phyloP scores from a whole-genome alignment of 2,888 invertebrate species.

The Acrobasis consociella region DNA sequence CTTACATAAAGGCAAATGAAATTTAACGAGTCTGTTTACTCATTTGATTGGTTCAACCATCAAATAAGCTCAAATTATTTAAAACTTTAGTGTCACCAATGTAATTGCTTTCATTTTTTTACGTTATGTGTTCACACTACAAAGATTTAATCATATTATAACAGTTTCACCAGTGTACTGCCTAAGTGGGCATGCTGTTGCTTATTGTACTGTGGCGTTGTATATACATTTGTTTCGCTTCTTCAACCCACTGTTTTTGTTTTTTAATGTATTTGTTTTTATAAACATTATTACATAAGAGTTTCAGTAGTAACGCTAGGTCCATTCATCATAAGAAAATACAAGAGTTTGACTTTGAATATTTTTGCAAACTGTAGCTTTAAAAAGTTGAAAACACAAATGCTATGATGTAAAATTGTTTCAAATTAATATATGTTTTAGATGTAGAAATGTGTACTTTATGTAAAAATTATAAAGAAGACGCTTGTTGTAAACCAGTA shows the following conservation, averaged over 20 bases:
- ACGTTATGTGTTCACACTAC: slow-evolving; percentile 48
- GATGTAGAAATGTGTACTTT: slow-evolving; percentile 46
- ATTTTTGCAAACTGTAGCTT: slow-evolving; percentile 63
- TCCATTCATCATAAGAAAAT: slow-evolving; percentile 70
- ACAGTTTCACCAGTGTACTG: slow-evolving; percentile 60
- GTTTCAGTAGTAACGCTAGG: slow-evolving; percentile 66
- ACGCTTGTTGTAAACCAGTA: slow-evolving; percentile 52
- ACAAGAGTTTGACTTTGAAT: slow-evolving; percentile 82
- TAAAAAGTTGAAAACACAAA: slow-evolving; percentile 52
- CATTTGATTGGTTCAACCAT: slow-evolving; percentile 29
- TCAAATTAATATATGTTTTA: slow-evolving; percentile 51
- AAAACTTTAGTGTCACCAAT: slow-evolving; percentile 47
- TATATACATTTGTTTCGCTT: slow-evolving; percentile 68
- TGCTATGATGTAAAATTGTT: slow-evolving; percentile 47
- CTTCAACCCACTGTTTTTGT: slow-evolving; percentile 67
- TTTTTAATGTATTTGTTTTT: slow-evolving; percentile 55
- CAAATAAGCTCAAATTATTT: slow-evolving; percentile 19
- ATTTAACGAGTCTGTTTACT: slow-evolving; percentile 36
- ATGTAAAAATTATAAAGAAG: slow-evolving; percentile 43
- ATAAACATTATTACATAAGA: slow-evolving; percentile 43
- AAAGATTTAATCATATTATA: slow-evolving; percentile 45
- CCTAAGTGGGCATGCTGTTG: slow-evolving; percentile 74
- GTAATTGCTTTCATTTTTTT: slow-evolving; percentile 59
- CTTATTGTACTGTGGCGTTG: slow-evolving; percentile 77
- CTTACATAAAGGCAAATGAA: slow-evolving; percentile 20